Evolutionary conservation across 2,113 vertebrate species (phyloP).

Genomic region (Colinus virginianus): DNA sequence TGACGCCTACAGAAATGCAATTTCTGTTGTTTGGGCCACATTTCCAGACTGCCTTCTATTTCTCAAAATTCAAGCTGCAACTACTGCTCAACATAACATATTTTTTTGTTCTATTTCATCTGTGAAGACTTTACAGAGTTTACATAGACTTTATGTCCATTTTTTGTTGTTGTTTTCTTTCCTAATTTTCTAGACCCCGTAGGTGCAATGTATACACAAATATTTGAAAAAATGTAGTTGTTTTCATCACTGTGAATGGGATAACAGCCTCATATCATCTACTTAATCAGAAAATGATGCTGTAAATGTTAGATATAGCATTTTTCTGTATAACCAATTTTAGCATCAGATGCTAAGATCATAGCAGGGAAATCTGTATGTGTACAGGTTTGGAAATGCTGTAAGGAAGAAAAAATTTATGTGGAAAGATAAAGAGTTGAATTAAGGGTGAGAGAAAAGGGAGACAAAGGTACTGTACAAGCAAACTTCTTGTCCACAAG

Average conservation of each 20-base stretch:
- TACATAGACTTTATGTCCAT: rapidly evolving
- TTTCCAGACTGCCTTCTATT: not conserved
- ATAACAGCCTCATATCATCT: not conserved
- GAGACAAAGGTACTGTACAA: not conserved
- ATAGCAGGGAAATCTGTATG: not conserved
- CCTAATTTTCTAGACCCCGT: not conserved
- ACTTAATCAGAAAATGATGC: rapidly evolving
- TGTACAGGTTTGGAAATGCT: not conserved
- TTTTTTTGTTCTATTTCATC: not conserved
- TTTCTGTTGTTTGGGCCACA: not conserved
- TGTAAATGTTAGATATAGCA: not conserved
- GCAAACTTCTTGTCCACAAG: not conserved
- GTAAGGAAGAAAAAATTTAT: not conserved
- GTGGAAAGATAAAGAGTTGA: not conserved
- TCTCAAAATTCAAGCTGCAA: not conserved
- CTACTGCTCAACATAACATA: not conserved
- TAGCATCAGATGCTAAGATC: not conserved
- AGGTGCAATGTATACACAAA: rapidly evolving
- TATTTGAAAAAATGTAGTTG: not conserved
- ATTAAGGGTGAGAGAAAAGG: not conserved
- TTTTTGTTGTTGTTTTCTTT: not conserved
- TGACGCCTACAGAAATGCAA: not conserved
- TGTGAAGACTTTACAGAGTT: not conserved
- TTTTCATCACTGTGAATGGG: not conserved
- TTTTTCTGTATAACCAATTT: not conserved